Percentiles rank a stretch among this genome's conserved stretches.
Evolutionary conservation across 2,113 vertebrate genomes (phyloP).

Genomic region (Octodon degus): DNA sequence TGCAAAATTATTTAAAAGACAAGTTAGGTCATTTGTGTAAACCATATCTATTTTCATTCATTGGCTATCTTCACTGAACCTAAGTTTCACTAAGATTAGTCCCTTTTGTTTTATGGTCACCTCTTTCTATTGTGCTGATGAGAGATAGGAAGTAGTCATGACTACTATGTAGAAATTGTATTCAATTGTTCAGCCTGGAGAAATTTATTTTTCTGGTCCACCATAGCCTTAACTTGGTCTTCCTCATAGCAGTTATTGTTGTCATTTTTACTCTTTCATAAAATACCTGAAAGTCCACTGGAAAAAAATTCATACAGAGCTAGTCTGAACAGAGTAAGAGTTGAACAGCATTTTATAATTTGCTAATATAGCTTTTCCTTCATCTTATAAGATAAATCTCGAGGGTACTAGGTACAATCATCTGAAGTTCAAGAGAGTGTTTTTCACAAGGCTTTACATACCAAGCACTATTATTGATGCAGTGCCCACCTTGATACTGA

Average conservation of each 20-base stretch:
- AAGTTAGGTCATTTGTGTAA: background rate
- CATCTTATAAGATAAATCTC: constrained; percentile 52
- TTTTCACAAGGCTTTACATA: constrained; percentile 27
- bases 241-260: constrained; percentile 48
- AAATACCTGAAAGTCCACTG: constrained; percentile 44
- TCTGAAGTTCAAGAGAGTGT: background rate
- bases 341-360: constrained; percentile 58
- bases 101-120: background rate
- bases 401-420: constrained; percentile 15
- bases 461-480: background rate
- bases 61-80: background rate
- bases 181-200: background rate
- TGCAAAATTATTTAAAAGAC: constrained; percentile 16
- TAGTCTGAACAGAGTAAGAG: constrained; percentile 49
- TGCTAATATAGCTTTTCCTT: constrained; percentile 55
- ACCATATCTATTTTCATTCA: constrained; percentile 29
- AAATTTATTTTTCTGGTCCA: constrained; percentile 45
- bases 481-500: constrained; percentile 9
- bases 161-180: constrained; percentile 10
- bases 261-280: constrained; percentile 56
- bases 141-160: background rate
- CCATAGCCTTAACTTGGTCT: background rate
- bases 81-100: background rate
- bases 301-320: constrained; percentile 34
- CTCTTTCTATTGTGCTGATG: constrained; percentile 30